These are phyloP conservation scores for Diplodus puntazzo DNA, from an alignment of 2,797 vertebrate genomes.

Conservation along the genomic window DNA sequence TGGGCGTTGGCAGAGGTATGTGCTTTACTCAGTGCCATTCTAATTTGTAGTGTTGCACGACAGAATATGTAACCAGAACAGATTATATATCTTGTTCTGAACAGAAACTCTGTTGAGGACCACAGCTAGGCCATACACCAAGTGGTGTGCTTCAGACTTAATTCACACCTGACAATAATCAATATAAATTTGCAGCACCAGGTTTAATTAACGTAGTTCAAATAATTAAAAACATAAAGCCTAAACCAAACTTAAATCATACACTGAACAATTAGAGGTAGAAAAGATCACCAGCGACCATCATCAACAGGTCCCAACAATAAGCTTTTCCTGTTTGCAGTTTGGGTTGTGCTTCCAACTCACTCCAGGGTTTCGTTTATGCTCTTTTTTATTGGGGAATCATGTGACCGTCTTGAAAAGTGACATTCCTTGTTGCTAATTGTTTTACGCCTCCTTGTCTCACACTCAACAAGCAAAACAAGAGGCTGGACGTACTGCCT, in stretches of 20 bases:
- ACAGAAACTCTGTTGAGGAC: not conserved
- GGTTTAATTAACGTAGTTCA: not conserved
- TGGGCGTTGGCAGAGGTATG: no score
- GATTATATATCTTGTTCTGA: not conserved
- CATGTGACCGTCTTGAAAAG: slow-evolving; percentile 11
- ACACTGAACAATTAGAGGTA: not conserved
- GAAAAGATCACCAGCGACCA: not conserved
- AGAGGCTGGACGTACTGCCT: not conserved
- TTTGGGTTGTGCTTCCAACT: not conserved
- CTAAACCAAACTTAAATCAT: not conserved
- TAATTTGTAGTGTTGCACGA: not conserved
- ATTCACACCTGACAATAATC: not conserved
- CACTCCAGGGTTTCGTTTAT: slow-evolving; percentile 15
- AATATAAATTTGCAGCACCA: not conserved
- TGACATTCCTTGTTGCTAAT: slow-evolving; percentile 19
- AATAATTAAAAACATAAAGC: not conserved
- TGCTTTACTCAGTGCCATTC: no score
- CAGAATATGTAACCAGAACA: not conserved
- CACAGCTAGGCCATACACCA: not conserved
- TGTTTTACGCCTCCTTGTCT: not conserved
- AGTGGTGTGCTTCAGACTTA: not conserved
- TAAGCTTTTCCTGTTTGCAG: slow-evolving; percentile 39
- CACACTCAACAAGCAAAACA: not conserved
- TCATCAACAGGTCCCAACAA: not conserved
- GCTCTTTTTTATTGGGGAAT: slow-evolving; percentile 4